Evolutionary conservation across 1,140 invertebrate genomes (phyloP).

Genomic region (Neoseiulus cucumeris): DNA sequence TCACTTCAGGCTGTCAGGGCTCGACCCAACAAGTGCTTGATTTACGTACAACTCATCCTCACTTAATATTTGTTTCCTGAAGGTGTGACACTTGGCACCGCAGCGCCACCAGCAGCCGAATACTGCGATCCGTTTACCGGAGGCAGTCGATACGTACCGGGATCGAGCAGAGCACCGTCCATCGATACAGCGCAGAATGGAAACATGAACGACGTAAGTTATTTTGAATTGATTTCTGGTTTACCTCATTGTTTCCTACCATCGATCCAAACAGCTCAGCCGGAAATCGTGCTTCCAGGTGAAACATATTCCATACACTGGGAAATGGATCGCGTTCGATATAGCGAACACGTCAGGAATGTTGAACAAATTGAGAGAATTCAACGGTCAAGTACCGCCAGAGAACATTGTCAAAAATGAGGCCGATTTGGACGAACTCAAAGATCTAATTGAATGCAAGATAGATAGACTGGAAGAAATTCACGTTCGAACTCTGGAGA

Average conservation of each 20-base stretch:
- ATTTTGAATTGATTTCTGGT: too few relatives aligned
- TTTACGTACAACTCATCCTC: conserved; percentile 25
- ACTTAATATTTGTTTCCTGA: not conserved
- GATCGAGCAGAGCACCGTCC: not conserved
- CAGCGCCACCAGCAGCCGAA: conserved; percentile 1
- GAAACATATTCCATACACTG: not conserved
- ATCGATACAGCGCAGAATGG: not conserved
- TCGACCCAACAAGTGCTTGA: conserved; percentile 14
- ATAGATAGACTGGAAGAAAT: not conserved
- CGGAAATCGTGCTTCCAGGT: not conserved
- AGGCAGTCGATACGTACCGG: conserved; percentile 15
- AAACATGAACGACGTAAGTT: not conserved
- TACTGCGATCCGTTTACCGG: conserved; percentile 32
- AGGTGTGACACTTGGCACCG: not conserved
- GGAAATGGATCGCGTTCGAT: conserved; percentile 8
- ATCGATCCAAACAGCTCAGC: too few relatives aligned
- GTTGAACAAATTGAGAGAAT: not conserved
- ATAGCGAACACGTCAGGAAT: conserved; percentile 1
- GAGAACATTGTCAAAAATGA: not conserved
- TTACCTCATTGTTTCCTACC: too few relatives aligned
- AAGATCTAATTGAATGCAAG: not conserved
- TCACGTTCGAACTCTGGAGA: not conserved
- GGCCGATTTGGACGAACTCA: not conserved
- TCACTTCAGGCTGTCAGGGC: conserved; percentile 11
- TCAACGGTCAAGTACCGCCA: not conserved